These are phyloP conservation scores for Progne subis DNA, from an alignment of 2,113 vertebrate genomes.

Conservation along the genomic window DNA sequence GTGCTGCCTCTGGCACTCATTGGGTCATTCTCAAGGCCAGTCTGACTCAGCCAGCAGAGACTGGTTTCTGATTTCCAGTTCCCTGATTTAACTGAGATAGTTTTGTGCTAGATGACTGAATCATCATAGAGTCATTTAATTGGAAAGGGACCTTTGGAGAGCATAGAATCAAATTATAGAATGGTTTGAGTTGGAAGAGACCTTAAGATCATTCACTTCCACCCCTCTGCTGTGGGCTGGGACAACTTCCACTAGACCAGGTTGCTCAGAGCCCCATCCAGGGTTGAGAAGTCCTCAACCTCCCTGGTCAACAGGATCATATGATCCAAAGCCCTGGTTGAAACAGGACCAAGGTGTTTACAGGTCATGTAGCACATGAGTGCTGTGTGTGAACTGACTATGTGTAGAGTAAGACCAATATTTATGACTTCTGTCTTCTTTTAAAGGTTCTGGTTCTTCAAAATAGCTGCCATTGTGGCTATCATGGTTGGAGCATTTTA, in stretches of 20 bases:
- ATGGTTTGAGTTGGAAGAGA: not conserved
- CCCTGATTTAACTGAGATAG: not conserved
- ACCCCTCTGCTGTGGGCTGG: not conserved
- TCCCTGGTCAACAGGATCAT: not conserved
- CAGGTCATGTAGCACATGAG: not conserved
- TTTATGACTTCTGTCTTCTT: conserved; percentile 16
- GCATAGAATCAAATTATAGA: not conserved
- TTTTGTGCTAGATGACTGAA: not conserved
- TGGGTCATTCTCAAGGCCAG: not conserved
- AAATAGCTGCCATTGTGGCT: conserved; percentile 85
- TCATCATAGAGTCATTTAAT: not conserved
- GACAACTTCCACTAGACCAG: not conserved
- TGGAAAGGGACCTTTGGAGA: not conserved
- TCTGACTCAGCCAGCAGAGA: not conserved
- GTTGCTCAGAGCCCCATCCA: not conserved
- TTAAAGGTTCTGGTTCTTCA: conserved; percentile 95
- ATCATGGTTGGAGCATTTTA: conserved; percentile 91
- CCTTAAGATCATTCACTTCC: not conserved
- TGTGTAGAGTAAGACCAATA: not conserved
- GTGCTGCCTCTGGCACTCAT: rapidly evolving
- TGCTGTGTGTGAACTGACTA: not conserved
- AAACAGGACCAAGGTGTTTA: not conserved
- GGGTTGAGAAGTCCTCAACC: not conserved
- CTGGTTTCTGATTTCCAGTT: not conserved
- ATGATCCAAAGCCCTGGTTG: not conserved